phyloP scores from a whole-genome alignment of 2,113 vertebrate genomes.

The Isichthys henryi region DNA sequence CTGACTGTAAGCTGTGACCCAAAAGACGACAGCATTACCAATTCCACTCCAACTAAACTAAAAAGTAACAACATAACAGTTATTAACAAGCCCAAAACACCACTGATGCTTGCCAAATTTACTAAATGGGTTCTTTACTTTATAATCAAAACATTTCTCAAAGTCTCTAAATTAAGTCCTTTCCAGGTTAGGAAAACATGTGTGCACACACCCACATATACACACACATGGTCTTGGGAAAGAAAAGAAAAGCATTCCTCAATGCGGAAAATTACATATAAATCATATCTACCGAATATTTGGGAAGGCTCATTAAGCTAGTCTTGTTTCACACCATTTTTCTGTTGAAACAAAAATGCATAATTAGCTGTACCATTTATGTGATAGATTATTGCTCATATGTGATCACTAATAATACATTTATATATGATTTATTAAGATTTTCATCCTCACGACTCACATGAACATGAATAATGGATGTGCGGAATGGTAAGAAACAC shows the following conservation, averaged over 20 bases:
- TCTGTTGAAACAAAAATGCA: not conserved
- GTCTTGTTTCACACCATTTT: not conserved
- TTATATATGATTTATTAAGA: not conserved
- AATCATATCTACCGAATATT: not conserved
- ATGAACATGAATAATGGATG: not conserved
- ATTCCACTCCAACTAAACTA: not conserved
- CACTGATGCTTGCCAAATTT: not conserved
- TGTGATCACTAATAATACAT: not conserved
- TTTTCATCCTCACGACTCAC: not conserved
- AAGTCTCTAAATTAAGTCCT: not conserved
- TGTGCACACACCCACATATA: not conserved
- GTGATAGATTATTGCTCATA: not conserved
- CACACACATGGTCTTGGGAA: not conserved
- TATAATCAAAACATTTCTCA: not conserved
- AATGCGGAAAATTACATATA: not conserved
- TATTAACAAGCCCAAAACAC: not conserved
- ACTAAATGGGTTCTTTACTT: not conserved
- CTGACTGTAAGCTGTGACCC: not conserved
- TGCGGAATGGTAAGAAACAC: not conserved
- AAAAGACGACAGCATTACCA: not conserved
- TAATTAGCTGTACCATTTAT: not conserved
- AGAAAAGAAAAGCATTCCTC: not conserved
- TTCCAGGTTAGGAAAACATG: not conserved
- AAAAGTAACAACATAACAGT: not conserved
- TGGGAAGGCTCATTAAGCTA: not conserved